Base-by-base conservation (phyloP, 2,113 vertebrate genomes). In the Zingel zingel region DNA sequence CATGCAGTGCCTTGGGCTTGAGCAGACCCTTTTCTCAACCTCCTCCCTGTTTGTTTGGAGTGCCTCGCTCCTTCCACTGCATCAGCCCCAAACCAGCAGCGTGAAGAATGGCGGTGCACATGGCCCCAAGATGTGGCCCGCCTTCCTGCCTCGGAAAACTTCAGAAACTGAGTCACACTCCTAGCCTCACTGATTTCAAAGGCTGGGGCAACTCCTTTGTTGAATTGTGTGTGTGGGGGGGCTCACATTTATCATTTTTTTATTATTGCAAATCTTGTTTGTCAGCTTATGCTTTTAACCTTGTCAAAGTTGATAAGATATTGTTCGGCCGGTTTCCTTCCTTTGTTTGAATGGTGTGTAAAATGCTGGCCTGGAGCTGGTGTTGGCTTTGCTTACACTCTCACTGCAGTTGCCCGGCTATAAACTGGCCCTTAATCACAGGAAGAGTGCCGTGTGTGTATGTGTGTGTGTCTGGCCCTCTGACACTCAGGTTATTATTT, bases 401-500 rank as follows among this genome's bases (percentile, higher is more conserved):
- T 92, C 90, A 86, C 90, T 86, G 81, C 86, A 88, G 89, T 94
- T 94, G 86, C 92, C 62, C 43, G 80, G 95, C 93, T 91, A 93
- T 95, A 95, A 95, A 94, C 85, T 50, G 79, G 53, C 76, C 66
- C 74, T 94, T 95, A 94, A 94, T 93, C 91, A 93, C 93, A 93
- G 94, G 93, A 94, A 95, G 88, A 89, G 14, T 54, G 4, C 59
- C 59, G 53, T 45, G 48, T 84, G 83, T 66, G 73, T 54, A 36
- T 58, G 23, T 50, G 53, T 76, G 72, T 79, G 70, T 57, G 79
- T 83, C 62, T 80, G 81, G 75, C 74, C 88, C 75, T 76, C 79
- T 79, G 91, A 87, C 77, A 79, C 71, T 64, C 78, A 77, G 93
- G 94, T 95, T 96, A 95, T 92, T 94, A 91, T 95, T 95, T 95